Conservation (phyloP, 2,888 invertebrate species). For the Sisyra terminalis region DNA sequence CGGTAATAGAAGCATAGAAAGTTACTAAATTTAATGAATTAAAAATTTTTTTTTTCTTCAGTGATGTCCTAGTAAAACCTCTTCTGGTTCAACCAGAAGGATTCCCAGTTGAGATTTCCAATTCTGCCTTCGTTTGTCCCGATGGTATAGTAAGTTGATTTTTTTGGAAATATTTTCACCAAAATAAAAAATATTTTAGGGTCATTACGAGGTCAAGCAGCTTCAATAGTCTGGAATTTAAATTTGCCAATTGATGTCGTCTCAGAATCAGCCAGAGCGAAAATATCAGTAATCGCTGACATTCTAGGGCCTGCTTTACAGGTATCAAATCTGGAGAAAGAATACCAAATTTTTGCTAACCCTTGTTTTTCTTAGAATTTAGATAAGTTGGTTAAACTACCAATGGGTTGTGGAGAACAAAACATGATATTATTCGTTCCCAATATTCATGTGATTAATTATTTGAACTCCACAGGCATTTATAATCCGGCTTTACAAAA, state of each 20-base stretch:
- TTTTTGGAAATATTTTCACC: too few species aligned
- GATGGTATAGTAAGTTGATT: conserved; percentile 28
- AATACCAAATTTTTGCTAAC: too few species aligned
- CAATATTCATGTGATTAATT: conserved; percentile 49
- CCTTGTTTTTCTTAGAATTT: conserved; percentile 31
- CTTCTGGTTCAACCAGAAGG: conserved; percentile 56
- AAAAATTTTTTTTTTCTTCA: conserved; percentile 16
- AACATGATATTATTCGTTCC: conserved; percentile 64
- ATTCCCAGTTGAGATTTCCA: conserved; percentile 42
- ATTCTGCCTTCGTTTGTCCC: conserved; percentile 49
- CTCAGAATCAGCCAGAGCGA: conserved; percentile 43
- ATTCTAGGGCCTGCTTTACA: conserved; percentile 34
- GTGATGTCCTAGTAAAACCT: conserved; percentile 44
- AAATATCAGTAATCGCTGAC: conserved; percentile 43
- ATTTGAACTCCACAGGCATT: conserved; percentile 35
- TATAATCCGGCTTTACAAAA: conserved; percentile 34
- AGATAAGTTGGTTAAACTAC: conserved; percentile 45
- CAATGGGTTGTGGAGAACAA: conserved; percentile 69
- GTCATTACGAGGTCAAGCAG: background rate
- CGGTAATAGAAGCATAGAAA: conserved; percentile 21
- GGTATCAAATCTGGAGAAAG: conserved; percentile 12
- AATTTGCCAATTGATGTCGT: conserved; percentile 35
- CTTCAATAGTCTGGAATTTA: conserved; percentile 24
- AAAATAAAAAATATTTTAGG: too few species aligned
- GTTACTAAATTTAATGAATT: conserved; percentile 6